Evolutionary conservation across 1,140 invertebrate species (phyloP).

Genomic region (Himalopsyche phryganea): DNA sequence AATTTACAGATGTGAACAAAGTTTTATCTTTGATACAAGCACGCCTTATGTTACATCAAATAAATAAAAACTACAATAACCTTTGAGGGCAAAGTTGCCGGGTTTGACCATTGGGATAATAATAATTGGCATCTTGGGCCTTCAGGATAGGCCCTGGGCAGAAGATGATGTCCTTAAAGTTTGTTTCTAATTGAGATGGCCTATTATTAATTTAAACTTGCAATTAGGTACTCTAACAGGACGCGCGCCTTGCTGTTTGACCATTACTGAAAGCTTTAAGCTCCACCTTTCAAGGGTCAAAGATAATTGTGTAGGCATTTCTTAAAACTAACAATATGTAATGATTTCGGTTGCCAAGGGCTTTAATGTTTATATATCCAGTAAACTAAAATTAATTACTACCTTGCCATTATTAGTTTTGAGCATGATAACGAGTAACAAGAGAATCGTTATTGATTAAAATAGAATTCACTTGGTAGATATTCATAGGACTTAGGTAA

Average conservation of each 20-base stretch:
- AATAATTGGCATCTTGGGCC: slow-evolving; percentile 25
- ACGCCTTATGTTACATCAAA: slow-evolving; percentile 11
- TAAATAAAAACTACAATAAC: not conserved
- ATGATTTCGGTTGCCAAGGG: no score
- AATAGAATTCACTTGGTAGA: no score
- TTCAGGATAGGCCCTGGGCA: not conserved
- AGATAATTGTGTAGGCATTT: not conserved
- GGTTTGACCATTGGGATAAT: not conserved
- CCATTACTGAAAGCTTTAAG: slow-evolving; percentile 11
- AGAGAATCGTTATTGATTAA: no score
- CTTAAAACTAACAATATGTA: no score
- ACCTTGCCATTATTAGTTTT: no score
- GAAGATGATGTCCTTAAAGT: slow-evolving; percentile 26
- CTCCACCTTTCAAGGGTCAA: slow-evolving; percentile 1
- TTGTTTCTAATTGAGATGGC: slow-evolving; percentile 27
- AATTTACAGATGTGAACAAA: no score
- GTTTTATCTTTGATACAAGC: no score
- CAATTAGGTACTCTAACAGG: slow-evolving; percentile 25
- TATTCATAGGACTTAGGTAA: no score
- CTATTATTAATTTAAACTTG: slow-evolving; percentile 33
- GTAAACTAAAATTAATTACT: no score
- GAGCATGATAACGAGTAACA: no score
- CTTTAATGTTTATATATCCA: no score
- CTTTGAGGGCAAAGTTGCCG: not conserved
- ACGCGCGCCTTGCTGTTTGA: slow-evolving; percentile 24